Evolutionary conservation across 2,888 invertebrate genomes (phyloP).

Genomic region (Drosophila rubida): DNA sequence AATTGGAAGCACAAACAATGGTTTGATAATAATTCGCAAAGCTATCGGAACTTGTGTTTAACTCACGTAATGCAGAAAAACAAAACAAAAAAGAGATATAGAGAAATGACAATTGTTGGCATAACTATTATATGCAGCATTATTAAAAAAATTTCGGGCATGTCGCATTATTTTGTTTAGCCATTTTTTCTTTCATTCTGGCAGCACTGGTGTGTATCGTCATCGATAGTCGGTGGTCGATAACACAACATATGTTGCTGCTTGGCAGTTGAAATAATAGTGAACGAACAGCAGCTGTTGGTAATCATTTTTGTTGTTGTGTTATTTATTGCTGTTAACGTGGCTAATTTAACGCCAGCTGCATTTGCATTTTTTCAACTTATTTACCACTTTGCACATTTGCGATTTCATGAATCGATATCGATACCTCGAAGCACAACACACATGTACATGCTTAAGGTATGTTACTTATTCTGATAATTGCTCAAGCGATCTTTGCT

Average conservation of each 20-base stretch:
- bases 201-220: constrained; percentile 1
- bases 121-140: too few species aligned
- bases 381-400: constrained; percentile 7
- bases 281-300: constrained; percentile 42
- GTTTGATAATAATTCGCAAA: too few species aligned
- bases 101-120: too few species aligned
- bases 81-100: too few species aligned
- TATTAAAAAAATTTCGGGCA: too few species aligned
- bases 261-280: constrained; percentile 39
- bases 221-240: constrained; percentile 53
- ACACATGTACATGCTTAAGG: neutral
- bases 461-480: constrained; percentile 4
- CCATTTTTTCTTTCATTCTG: neutral
- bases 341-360: constrained; percentile 48
- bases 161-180: too few species aligned
- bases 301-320: constrained; percentile 4
- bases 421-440: constrained; percentile 14
- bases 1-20: too few species aligned
- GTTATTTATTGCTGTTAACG: constrained; percentile 21
- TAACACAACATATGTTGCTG: constrained; percentile 21
- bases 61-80: too few species aligned
- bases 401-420: constrained; percentile 50
- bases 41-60: too few species aligned
- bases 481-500: constrained; percentile 18
- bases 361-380: constrained; percentile 15